These are phyloP conservation scores for Hiodon tergisus DNA, from an alignment of 2,113 vertebrate genomes.

Conservation along the genomic window DNA sequence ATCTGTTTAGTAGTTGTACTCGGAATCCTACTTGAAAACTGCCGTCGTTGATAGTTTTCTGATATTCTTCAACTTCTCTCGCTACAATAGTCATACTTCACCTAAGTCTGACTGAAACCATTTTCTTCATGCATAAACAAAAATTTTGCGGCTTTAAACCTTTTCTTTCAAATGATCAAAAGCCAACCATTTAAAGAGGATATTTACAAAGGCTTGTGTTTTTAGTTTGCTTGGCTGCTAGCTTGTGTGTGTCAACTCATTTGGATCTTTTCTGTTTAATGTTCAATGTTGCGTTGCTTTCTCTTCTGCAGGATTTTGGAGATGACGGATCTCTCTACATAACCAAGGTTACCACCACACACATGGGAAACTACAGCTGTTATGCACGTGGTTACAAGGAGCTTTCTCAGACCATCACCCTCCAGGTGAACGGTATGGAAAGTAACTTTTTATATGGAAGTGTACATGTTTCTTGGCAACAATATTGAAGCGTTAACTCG, in stretches of 20 bases:
- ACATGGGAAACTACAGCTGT: constrained; percentile 96
- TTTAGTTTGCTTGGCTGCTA: neutral
- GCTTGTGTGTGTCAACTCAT: too few species aligned
- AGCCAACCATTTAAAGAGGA: neutral
- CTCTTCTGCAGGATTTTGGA: constrained; percentile 81
- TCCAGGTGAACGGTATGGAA: constrained; percentile 88
- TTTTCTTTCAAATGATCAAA: constrained; percentile 5
- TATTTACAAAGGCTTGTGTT: neutral
- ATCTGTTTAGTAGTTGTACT: neutral
- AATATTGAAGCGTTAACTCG: too few species aligned
- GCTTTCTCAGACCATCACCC: constrained; percentile 81
- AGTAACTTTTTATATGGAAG: neutral
- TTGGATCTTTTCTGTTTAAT: neutral
- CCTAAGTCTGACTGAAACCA: constrained; percentile 5
- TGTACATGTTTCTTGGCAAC: too few species aligned
- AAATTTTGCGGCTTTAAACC: neutral
- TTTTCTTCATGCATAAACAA: neutral
- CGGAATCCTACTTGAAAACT: constrained; percentile 13
- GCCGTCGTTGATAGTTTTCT: constrained; percentile 6
- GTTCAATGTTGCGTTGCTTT: neutral
- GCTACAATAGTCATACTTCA: constrained; percentile 23
- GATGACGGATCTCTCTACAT: constrained; percentile 95
- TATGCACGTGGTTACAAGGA: constrained; percentile 83
- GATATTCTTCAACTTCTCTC: constrained; percentile 16
- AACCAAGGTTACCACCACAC: constrained; percentile 89